Base-by-base conservation (phyloP, 2,888 invertebrate genomes). In the Euplexia lucipara region DNA sequence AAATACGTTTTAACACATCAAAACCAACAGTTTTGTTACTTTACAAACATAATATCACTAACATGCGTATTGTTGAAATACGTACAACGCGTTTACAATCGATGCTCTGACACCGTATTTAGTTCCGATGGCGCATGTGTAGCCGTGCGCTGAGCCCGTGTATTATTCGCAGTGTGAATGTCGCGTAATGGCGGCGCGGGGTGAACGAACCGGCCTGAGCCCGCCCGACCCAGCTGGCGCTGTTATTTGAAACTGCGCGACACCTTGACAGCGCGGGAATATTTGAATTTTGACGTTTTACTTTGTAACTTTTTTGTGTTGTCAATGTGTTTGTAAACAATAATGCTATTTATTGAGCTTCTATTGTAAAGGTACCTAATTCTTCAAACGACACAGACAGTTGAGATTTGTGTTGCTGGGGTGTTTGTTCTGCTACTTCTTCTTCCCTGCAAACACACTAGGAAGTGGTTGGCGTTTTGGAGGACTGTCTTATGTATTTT, bases 131-230 rank as follows among this genome's bases (percentile, higher is more conserved):
- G 62, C 73, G 62, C 62, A 63, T 73, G 68, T 44, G 56, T 47
- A 32, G 30, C 22, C 44, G 44, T 54, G 83, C 82, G 79, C 83
- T 83, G 83, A 72, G 67, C 0, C 60, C 59, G 66, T 48, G 78
- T 79, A 78, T 61, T 54, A 57, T 77, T 71, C 64, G 7, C 53
- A 20, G 47, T 30, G 34, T 52, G 52, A 61, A 74, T 62, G 59
- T 9, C 53, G 32, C 56, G 32, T 64, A 64, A 71, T 75, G 79
- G 75, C 75, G 68, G 54, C 57, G 41, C 39, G 45, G 44, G 67
- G 56, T 79, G 56, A 79, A 70, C 42, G 76, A 73, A 62, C 75
- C 51, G 35, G 34, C 41, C 44, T 26, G 59, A 35, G 39, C 7
- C 18, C 45, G 47, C 4, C 39, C 54, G 56, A 22, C 22, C 4